These are phyloP conservation scores for Corythornis cristatus DNA, from an alignment of 2,113 vertebrate genomes.

Conservation along the genomic window DNA sequence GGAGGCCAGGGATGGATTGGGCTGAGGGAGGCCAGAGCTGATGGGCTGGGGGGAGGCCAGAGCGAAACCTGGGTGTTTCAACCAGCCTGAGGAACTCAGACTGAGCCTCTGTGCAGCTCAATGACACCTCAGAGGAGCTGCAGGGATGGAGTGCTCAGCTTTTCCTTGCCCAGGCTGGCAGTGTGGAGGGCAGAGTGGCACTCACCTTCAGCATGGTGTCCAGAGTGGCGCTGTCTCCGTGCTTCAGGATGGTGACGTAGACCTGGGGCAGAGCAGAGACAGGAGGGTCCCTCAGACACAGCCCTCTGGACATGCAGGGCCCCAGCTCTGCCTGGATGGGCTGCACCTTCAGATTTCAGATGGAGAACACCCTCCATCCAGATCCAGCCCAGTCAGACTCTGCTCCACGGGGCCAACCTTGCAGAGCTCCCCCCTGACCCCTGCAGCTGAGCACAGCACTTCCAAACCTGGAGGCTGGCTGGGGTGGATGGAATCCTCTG, in stretches of 20 bases:
- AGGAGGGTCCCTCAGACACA: not conserved
- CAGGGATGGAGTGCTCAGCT: not conserved
- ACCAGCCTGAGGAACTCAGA: not conserved
- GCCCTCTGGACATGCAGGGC: accelerated
- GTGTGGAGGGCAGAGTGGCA: accelerated
- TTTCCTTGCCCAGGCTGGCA: not conserved
- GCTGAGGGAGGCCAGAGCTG: not conserved
- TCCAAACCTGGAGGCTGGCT: not conserved
- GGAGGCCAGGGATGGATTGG: not conserved
- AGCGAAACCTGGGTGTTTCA: too few relatives aligned
- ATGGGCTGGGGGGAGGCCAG: not conserved
- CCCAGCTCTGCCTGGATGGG: accelerated
- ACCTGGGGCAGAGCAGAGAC: slow-evolving; percentile 77
- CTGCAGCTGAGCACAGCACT: not conserved
- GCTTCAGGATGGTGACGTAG: slow-evolving; percentile 95
- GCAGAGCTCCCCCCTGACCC: not conserved
- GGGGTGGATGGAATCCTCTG: not conserved
- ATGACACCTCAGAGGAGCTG: not conserved
- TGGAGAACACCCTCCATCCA: not conserved
- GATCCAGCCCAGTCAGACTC: too few relatives aligned
- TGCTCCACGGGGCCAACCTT: not conserved
- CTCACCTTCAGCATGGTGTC: slow-evolving; percentile 97
- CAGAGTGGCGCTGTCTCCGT: slow-evolving; percentile 89
- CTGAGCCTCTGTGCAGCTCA: not conserved
- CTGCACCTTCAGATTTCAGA: not conserved